These are phyloP conservation scores for Andrena dorsata DNA, from an alignment of 2,888 invertebrate species.

Conservation along the genomic window DNA sequence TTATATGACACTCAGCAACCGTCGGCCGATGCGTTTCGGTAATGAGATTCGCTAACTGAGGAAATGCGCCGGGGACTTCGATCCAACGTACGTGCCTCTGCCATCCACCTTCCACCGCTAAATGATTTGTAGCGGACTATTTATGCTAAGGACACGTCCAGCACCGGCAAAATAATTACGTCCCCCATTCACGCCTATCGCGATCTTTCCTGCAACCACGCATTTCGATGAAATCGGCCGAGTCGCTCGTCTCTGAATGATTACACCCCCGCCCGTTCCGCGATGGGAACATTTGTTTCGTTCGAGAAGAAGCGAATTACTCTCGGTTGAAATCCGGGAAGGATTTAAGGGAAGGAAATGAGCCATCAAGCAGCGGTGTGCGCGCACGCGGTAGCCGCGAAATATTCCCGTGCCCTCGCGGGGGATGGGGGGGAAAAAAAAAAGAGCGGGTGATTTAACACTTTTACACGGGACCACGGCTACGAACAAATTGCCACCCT, in stretches of 20 bases:
- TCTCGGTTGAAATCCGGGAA: slow-evolving; percentile 5
- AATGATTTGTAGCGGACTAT: slow-evolving; percentile 39
- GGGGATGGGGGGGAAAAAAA: neutral
- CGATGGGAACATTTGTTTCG: no score
- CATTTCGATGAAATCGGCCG: no score
- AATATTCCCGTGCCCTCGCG: slow-evolving; percentile 12
- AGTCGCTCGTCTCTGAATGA: no score
- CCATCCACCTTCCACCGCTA: neutral
- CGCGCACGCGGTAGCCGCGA: neutral
- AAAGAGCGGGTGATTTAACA: slow-evolving; percentile 53
- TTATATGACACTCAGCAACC: slow-evolving; percentile 67
- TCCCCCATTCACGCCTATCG: no score
- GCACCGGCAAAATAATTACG: slow-evolving; percentile 11
- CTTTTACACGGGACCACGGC: slow-evolving; percentile 25
- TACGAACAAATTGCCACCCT: slow-evolving; percentile 50
- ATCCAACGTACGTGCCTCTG: slow-evolving; percentile 31
- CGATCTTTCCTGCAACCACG: no score
- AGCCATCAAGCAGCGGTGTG: neutral
- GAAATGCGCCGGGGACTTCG: slow-evolving; percentile 54
- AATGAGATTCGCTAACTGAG: slow-evolving; percentile 69
- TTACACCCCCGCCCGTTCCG: no score
- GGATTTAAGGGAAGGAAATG: slow-evolving; percentile 31
- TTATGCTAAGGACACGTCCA: slow-evolving; percentile 7
- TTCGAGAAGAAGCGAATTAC: slow-evolving; percentile 15
- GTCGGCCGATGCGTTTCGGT: slow-evolving; percentile 65